Evolutionary conservation across 2,797 vertebrate species (phyloP).

Genomic region (Leptoclinus maculatus): DNA sequence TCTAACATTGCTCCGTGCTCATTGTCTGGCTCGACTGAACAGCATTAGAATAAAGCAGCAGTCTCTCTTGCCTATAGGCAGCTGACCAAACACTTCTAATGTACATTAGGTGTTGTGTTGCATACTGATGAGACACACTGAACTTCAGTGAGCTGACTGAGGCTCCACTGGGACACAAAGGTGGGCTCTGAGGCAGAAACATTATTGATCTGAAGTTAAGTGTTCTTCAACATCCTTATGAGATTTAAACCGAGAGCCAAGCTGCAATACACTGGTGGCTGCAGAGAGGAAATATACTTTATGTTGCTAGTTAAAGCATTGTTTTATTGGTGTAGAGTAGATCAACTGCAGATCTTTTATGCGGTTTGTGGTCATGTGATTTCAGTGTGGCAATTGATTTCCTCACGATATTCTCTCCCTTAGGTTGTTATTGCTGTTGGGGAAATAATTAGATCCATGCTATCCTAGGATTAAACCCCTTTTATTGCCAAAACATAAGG

Average conservation of each 20-base stretch:
- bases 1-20: constrained; percentile 20
- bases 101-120: constrained; percentile 57
- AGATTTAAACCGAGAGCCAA: constrained; percentile 55
- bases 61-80: constrained; percentile 20
- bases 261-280: constrained; percentile 38
- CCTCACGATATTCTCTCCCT: constrained; percentile 28
- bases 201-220: constrained; percentile 75
- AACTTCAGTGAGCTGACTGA: constrained; percentile 56
- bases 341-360: constrained; percentile 48
- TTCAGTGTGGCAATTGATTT: constrained; percentile 37
- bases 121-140: constrained; percentile 66
- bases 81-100: constrained; percentile 59
- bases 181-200: constrained; percentile 59
- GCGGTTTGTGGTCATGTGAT: constrained; percentile 50
- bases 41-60: constrained; percentile 31
- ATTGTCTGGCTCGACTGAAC: constrained; percentile 36
- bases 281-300: constrained; percentile 47
- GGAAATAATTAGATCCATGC: constrained; percentile 37
- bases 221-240: constrained; percentile 71
- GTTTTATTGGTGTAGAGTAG: constrained; percentile 58
- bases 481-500: constrained; percentile 34
- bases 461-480: constrained; percentile 45
- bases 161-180: constrained; percentile 58
- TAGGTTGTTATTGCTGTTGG: constrained; percentile 39
- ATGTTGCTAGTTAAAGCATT: constrained; percentile 35